These are phyloP conservation scores for Tetramorium parvispinum DNA, from an alignment of 1,140 invertebrate species.

Conservation along the genomic window DNA sequence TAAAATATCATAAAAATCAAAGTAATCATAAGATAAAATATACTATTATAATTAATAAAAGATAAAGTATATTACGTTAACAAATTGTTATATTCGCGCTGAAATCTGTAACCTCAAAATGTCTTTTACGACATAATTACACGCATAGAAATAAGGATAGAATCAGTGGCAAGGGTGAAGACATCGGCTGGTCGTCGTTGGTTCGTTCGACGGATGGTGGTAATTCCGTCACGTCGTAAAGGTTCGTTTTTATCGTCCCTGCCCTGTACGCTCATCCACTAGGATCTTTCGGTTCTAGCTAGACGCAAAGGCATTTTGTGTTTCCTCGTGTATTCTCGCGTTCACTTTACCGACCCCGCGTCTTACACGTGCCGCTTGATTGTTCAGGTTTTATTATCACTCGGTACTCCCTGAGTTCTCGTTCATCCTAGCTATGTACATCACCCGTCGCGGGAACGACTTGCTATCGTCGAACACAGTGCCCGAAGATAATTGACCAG, in stretches of 20 bases:
- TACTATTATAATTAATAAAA: background rate
- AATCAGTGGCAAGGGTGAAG: conserved; percentile 47
- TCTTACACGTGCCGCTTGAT: conserved; percentile 76
- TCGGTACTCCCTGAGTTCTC: conserved; percentile 71
- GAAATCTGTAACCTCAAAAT: conserved; percentile 69
- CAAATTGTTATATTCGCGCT: conserved; percentile 25
- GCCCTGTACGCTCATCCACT: conserved; percentile 61
- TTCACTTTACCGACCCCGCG: conserved; percentile 43
- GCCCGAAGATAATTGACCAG: conserved; percentile 46
- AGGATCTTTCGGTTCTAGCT: conserved; percentile 58
- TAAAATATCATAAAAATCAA: background rate
- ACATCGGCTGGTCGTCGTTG: conserved; percentile 45
- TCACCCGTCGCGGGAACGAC: conserved; percentile 62
- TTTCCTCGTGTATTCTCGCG: conserved; percentile 45
- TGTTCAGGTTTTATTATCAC: conserved; percentile 81
- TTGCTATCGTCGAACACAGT: conserved; percentile 31
- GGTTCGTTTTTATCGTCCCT: conserved; percentile 79
- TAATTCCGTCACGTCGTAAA: conserved; percentile 81
- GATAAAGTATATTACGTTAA: background rate
- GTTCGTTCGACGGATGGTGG: conserved; percentile 74
- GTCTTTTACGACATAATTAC: conserved; percentile 72
- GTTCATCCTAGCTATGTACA: conserved; percentile 54
- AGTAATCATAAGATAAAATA: background rate
- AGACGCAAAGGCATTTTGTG: conserved; percentile 55
- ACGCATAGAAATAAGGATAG: conserved; percentile 69